phyloP scores from a whole-genome alignment of 2,113 vertebrate genomes.

The Myrmophylax atrothorax region DNA sequence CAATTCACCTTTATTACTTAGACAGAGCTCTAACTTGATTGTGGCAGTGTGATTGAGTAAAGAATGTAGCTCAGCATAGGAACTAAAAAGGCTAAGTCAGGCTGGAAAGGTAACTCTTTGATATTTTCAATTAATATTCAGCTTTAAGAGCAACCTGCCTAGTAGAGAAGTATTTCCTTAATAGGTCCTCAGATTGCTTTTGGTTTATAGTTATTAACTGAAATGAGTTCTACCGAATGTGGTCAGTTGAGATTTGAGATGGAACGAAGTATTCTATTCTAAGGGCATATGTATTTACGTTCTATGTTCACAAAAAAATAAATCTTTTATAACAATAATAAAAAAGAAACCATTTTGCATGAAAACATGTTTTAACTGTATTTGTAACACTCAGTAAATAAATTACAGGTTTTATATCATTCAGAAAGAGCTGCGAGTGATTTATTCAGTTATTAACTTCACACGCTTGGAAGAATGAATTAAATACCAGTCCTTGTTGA shows the following conservation, averaged over 20 bases:
- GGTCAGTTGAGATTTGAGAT: neutral
- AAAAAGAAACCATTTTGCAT: slow-evolving; percentile 74
- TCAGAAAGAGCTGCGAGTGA: slow-evolving; percentile 76
- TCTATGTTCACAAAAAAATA: neutral
- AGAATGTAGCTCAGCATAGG: neutral
- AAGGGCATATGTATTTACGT: neutral
- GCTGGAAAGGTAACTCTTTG: neutral
- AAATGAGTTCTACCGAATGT: neutral
- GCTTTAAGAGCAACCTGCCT: neutral
- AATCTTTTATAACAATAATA: slow-evolving; percentile 50
- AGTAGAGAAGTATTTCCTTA: neutral
- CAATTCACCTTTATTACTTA: slow-evolving; percentile 24
- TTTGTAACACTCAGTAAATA: slow-evolving; percentile 81
- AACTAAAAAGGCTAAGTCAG: neutral
- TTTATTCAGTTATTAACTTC: slow-evolving; percentile 81
- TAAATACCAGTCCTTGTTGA: slow-evolving; percentile 66
- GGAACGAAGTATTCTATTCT: neutral
- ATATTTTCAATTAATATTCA: neutral
- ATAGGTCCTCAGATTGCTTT: neutral
- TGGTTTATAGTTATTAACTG: neutral
- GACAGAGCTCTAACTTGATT: neutral
- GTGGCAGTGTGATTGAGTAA: neutral
- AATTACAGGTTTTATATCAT: slow-evolving; percentile 85
- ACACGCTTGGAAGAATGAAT: slow-evolving; percentile 80
- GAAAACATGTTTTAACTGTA: slow-evolving; percentile 81